These are phyloP conservation scores for Ciconia nigra DNA, from an alignment of 2,797 vertebrate species.

Conservation along the genomic window DNA sequence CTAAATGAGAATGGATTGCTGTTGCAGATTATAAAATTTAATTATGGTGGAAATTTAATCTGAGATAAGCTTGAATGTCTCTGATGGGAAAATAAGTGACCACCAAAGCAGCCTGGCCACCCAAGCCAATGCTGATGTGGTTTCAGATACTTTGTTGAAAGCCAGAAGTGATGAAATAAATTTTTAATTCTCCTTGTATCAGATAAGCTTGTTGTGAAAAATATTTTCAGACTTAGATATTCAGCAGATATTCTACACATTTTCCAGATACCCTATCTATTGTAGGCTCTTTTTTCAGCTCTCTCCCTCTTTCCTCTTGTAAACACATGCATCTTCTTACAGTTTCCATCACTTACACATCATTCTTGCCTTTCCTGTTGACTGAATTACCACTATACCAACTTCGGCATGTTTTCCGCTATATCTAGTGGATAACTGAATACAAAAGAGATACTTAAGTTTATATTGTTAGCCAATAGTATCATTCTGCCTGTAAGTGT, in stretches of 20 bases:
- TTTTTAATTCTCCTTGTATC: conserved; percentile 38
- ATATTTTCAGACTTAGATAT: not conserved
- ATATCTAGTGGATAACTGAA: not conserved
- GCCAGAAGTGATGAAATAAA: conserved; percentile 28
- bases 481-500: not conserved
- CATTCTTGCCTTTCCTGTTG: not conserved
- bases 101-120: conserved; percentile 44
- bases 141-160: conserved; percentile 55
- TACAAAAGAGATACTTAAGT: not conserved
- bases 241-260: not conserved
- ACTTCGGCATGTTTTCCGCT: not conserved
- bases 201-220: conserved; percentile 59
- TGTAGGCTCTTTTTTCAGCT: not conserved
- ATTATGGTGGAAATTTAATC: conserved; percentile 45
- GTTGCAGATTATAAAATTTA: conserved; percentile 47
- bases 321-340: not conserved
- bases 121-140: conserved; percentile 26
- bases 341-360: not conserved
- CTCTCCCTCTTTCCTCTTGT: not conserved
- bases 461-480: not conserved
- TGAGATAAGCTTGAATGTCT: conserved; percentile 49
- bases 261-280: not conserved
- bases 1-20: conserved; percentile 32
- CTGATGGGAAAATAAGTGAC: conserved; percentile 56
- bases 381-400: not conserved